A percentile compares a stretch with the other conserved stretches of the same genome.
These are phyloP conservation scores for Acronicta leporina DNA, from an alignment of 2,888 invertebrate species.

Conservation along the genomic window DNA sequence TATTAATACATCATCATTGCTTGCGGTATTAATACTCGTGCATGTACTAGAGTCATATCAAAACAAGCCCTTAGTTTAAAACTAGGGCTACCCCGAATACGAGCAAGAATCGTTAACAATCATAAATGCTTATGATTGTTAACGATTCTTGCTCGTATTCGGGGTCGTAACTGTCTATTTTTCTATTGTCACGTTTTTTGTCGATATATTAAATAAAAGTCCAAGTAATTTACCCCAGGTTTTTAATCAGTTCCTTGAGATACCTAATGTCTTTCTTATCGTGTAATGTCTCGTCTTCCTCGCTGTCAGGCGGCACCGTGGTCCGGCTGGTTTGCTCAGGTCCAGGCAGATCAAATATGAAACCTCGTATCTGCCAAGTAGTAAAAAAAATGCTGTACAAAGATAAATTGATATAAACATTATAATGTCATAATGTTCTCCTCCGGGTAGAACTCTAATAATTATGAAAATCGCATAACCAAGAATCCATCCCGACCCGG, in stretches of 20 bases:
- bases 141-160: no score
- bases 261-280: slow-evolving; percentile 77
- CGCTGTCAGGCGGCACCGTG: slow-evolving; percentile 49
- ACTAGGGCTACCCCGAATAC: no score
- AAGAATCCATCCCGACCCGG: no score
- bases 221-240: slow-evolving; percentile 71
- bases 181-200: neutral
- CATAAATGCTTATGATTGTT: no score
- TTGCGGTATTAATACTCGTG: no score
- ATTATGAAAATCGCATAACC: no score
- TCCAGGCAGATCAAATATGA: slow-evolving; percentile 71
- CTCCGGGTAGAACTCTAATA: no score
- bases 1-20: neutral
- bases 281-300: slow-evolving; percentile 69
- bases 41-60: no score
- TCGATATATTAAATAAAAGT: slow-evolving; percentile 41
- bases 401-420: slow-evolving; percentile 1
- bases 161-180: neutral
- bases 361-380: slow-evolving; percentile 67
- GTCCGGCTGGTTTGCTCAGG: slow-evolving; percentile 49
- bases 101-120: neutral
- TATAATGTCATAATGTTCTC: neutral
- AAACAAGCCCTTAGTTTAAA: no score
- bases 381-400: slow-evolving; percentile 6
- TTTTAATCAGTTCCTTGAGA: slow-evolving; percentile 82